phyloP scores from a whole-genome alignment of 2,888 invertebrate genomes.

The Epinotia bilunana region DNA sequence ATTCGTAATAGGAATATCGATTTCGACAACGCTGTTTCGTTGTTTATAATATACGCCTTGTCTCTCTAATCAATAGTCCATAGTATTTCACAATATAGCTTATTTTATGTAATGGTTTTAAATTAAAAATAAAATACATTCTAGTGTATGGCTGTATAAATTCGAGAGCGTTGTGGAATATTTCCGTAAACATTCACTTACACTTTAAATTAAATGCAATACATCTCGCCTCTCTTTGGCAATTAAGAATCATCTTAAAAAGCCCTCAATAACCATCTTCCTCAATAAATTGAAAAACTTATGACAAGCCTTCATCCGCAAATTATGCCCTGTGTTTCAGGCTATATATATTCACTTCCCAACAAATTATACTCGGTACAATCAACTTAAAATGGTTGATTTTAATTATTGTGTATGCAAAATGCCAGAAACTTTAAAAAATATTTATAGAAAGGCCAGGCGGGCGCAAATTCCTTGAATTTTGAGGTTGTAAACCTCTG shows the following conservation, averaged over 20 bases:
- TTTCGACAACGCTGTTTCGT: background rate
- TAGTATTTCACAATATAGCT: background rate
- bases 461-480: background rate
- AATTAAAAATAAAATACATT: too few relatives aligned
- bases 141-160: too few relatives aligned
- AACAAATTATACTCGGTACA: background rate
- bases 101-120: too few relatives aligned
- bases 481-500: background rate
- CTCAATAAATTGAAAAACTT: slow-evolving; percentile 20
- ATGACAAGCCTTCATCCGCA: slow-evolving; percentile 18
- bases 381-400: background rate
- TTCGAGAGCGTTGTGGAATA: background rate
- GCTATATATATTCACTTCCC: slow-evolving; percentile 3
- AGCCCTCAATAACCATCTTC: slow-evolving; percentile 17
- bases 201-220: background rate
- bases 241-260: slow-evolving; percentile 11
- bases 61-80: background rate
- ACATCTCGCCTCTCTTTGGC: background rate
- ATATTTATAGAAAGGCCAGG: background rate
- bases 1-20: slow-evolving; percentile 12
- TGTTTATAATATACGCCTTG: background rate
- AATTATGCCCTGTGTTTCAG: slow-evolving; percentile 5
- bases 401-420: slow-evolving; percentile 16
- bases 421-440: slow-evolving; percentile 4
- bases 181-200: background rate